A percentile compares a stretch with the other conserved stretches of the same genome.
Conservation (phyloP, 2,888 invertebrate genomes). For the Melieria omissa region DNA sequence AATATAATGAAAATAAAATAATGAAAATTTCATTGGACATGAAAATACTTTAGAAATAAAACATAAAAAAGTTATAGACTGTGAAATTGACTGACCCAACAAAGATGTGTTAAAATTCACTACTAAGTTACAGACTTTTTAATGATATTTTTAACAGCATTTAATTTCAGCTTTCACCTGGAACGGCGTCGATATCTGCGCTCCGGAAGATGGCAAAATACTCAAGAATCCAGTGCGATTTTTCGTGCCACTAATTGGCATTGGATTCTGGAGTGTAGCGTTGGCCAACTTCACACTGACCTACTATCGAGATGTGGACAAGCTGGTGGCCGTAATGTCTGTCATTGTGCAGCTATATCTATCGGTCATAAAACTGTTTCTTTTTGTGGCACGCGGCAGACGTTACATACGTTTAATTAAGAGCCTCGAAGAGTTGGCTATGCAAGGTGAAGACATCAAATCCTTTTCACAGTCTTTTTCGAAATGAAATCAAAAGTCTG, state of each 20-base stretch:
- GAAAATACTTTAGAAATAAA: no score
- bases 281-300: background rate
- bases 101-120: no score
- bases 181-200: slow-evolving; percentile 6
- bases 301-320: slow-evolving; percentile 1
- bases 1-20: no score
- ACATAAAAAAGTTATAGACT: no score
- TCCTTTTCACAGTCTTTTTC: background rate
- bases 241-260: background rate
- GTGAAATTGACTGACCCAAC: no score
- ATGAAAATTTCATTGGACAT: no score
- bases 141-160: no score
- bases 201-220: background rate
- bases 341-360: slow-evolving; percentile 3
- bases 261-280: slow-evolving; percentile 7
- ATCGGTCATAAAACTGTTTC: background rate
- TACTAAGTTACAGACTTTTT: no score
- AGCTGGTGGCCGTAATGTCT: background rate
- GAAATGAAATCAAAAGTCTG: background rate
- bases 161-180: background rate
- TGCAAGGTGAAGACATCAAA: slow-evolving; percentile 6
- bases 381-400: slow-evolving; percentile 5
- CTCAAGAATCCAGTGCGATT: slow-evolving; percentile 1
- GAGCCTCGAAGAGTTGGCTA: background rate
- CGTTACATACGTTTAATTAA: slow-evolving; percentile 8